Evolutionary conservation across 2,113 vertebrate species (phyloP), one percentile per base, ranked within the genome.

Genomic region (Seriola aureovittata): DNA sequence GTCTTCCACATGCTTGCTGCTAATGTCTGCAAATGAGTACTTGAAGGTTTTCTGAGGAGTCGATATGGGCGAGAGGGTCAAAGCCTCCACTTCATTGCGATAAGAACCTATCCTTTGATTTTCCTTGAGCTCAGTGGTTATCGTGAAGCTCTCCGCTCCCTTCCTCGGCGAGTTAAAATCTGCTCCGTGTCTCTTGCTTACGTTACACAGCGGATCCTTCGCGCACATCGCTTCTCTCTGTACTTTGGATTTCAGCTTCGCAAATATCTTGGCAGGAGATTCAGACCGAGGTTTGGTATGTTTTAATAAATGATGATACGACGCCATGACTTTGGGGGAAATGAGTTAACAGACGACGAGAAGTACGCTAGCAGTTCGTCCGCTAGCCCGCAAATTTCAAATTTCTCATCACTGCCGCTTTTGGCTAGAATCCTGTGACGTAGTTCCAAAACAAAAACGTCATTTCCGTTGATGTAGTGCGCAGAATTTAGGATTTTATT

Each of bases 181-280:
- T 0, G 17, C 23, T 40, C 67, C 50, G 3, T 52, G 59, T 40
- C 71, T 34, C 9, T 86, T 82, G 17, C 34, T 11, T 1, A 7
- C 21, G 44, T 5, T 25, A 17, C 21, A 38, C 65, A 0, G 11
- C 14, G 32, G 36, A 0, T 71, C 34, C 0, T 38, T 59, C 10
- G 36, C 38, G 50, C 19, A 38, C 62, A 40, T 9, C 14, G 29
- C 59, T 59, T 89, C 78, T 58, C n/a, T 85, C 40, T 88, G 77
- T 7, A 95, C 88, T 82, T 91, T 94, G 3, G 90, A 91, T 68
- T 96, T 96, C 4, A 96, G 76, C 57, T 89, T 92, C 0, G 95
- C 94, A 63, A 96, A 96, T 2, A 95, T 75, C 71, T 94, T 95
- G 2, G 94, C 95, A 1, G 95, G 95, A 19, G 95, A 94, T 38